Percentiles rank a stretch among this genome's conserved stretches.
Conservation (phyloP, 2,888 invertebrate species). For the Leptopilina drosophilae region DNA sequence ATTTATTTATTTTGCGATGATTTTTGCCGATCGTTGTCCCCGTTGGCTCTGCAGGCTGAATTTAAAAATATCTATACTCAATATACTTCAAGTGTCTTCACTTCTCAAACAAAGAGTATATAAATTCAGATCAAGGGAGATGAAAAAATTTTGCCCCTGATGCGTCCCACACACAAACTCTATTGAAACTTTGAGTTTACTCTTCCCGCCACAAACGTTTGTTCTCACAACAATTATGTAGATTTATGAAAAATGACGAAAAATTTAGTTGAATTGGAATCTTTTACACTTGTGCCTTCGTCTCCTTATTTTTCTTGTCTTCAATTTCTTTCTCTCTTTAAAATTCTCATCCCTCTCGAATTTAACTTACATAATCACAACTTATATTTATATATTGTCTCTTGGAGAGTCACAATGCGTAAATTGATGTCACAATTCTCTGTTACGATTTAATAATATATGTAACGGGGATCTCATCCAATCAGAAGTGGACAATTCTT, state of each 20-base stretch:
- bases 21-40: background rate
- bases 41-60: conserved; percentile 18
- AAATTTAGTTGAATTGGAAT: conserved; percentile 30
- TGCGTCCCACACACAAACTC: conserved; percentile 31
- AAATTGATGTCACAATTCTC: conserved; percentile 34
- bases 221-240: conserved; percentile 9
- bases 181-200: background rate
- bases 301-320: conserved; percentile 10
- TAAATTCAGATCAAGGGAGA: background rate
- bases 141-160: conserved; percentile 25
- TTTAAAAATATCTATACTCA: conserved; percentile 18
- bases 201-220: conserved; percentile 27
- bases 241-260: too few relatives aligned
- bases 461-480: background rate
- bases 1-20: background rate
- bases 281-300: background rate
- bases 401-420: background rate
- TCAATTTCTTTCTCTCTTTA: conserved; percentile 17
- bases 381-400: conserved; percentile 39
- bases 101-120: background rate
- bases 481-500: conserved; percentile 4
- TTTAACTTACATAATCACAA: conserved; percentile 37
- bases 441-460: background rate
- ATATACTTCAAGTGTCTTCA: conserved; percentile 23
- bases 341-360: conserved; percentile 8